A percentile compares a stretch with the other conserved stretches of the same genome.
Evolutionary conservation across 2,113 vertebrate species (phyloP).

Genomic region (Percina caprodes): DNA sequence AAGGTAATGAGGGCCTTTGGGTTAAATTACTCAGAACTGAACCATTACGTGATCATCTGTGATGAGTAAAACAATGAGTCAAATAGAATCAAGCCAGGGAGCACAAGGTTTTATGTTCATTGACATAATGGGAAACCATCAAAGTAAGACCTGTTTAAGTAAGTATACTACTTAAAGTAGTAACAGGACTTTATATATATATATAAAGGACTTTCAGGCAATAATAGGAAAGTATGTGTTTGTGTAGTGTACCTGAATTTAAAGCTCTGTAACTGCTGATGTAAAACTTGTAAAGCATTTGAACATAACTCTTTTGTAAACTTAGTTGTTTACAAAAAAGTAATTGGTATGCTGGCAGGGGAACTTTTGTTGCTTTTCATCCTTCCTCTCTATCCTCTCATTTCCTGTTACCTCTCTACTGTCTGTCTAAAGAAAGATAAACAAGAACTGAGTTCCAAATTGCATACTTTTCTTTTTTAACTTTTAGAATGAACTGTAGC

Average conservation of each 20-base stretch:
- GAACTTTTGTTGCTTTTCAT: background rate
- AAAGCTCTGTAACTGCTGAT: background rate
- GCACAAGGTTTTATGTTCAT: constrained; percentile 61
- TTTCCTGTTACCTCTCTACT: background rate
- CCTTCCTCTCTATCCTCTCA: too few species aligned
- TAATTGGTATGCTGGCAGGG: background rate
- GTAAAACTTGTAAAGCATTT: background rate
- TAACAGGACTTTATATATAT: too few species aligned
- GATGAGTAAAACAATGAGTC: constrained; percentile 65
- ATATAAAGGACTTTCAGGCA: too few species aligned
- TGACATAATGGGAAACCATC: constrained; percentile 52
- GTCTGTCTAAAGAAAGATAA: background rate
- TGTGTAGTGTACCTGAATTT: background rate
- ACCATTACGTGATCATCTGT: constrained; percentile 59
- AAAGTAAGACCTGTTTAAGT: constrained; percentile 22
- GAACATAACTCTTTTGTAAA: background rate
- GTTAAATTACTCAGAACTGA: constrained; percentile 69
- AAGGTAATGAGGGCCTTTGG: constrained; percentile 66
- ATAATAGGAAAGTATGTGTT: background rate
- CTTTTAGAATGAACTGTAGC: too few species aligned
- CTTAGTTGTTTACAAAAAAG: background rate
- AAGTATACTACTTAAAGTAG: constrained; percentile 23
- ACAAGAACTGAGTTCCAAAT: background rate
- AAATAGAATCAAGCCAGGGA: constrained; percentile 66
- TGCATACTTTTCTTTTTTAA: too few species aligned